These are phyloP conservation scores for Drosophila kuntzei DNA, from an alignment of 2,888 invertebrate genomes.

Conservation along the genomic window DNA sequence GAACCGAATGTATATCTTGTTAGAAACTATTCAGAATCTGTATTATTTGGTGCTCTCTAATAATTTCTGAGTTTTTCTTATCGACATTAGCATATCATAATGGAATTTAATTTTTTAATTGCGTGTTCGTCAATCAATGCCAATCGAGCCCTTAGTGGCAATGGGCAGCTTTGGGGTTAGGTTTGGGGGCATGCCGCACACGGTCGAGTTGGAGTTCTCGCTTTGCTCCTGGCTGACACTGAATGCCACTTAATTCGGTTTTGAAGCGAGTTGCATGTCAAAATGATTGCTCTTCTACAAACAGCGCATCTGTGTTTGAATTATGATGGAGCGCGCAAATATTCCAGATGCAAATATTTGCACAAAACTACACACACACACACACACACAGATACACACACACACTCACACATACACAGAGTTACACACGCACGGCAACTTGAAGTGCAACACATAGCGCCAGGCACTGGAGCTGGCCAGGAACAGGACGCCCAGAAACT, in stretches of 20 bases:
- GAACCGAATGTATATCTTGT: not conserved
- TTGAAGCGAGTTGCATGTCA: constrained; percentile 84
- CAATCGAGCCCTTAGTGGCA: constrained; percentile 32
- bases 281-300: constrained; percentile 85
- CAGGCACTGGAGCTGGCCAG: constrained; percentile 49
- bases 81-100: not conserved
- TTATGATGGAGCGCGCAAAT: constrained; percentile 85
- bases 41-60: not conserved
- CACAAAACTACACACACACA: constrained; percentile 83
- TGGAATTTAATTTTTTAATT: constrained; percentile 24
- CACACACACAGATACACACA: constrained; percentile 39
- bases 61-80: not conserved
- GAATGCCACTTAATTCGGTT: constrained; percentile 84
- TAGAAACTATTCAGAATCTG: not conserved
- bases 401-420: constrained; percentile 50
- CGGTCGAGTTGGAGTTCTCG: constrained; percentile 19
- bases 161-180: constrained; percentile 3
- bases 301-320: constrained; percentile 85
- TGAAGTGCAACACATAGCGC: constrained; percentile 76
- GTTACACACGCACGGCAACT: constrained; percentile 54
- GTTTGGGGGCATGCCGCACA: constrained; percentile 10
- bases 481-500: constrained; percentile 35
- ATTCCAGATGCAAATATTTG: constrained; percentile 85
- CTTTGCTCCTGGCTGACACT: constrained; percentile 69
- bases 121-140: constrained; percentile 75